These are phyloP conservation scores for rabbit (Oryctolagus cuniculus) DNA, from an alignment of 2,113 vertebrate genomes.

Conservation along the genomic window mOryCun1.1 NC_091435.1:44517501-44518000, in stretches of 20 bases:
- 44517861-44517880: neutral
- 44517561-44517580: neutral
- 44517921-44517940: neutral
- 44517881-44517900: neutral
- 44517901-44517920: constrained; percentile 11
- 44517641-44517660: neutral
- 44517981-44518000: neutral
- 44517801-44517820: neutral
- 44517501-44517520: too few relatives aligned
- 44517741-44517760: neutral
- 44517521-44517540: too few relatives aligned
- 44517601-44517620: neutral
- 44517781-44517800: neutral
- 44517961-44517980: neutral
- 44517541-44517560: too few relatives aligned
- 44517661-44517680: neutral
- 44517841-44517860: neutral
- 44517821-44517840: neutral
- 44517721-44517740: neutral
- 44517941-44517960: neutral
- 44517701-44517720: neutral
- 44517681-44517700: neutral
- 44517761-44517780: fast-evolving
- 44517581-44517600: neutral
- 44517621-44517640: neutral